Conservation (phyloP, 1,140 invertebrate species). For the Halictus rubicundus region DNA sequence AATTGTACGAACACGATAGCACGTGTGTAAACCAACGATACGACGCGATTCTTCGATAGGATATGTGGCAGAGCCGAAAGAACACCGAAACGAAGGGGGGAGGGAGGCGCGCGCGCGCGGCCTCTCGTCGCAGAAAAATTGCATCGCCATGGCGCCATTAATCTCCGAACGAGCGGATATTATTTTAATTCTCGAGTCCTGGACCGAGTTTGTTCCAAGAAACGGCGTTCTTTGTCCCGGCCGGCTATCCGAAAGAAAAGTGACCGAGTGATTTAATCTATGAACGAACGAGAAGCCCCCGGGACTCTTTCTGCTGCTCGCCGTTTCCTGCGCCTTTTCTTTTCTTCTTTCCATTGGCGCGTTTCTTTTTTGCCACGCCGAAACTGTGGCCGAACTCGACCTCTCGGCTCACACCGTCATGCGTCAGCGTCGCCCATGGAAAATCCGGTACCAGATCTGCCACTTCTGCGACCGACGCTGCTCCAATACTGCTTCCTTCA, state of each 20-base stretch:
- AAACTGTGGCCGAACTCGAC: conserved; percentile 18
- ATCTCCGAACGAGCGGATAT: conserved; percentile 76
- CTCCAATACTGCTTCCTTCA: too few relatives aligned
- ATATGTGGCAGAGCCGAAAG: neutral
- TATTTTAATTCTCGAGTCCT: conserved; percentile 75
- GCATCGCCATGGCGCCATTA: conserved; percentile 73
- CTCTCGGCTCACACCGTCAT: neutral
- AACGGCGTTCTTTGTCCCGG: conserved; percentile 72
- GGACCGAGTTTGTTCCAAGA: conserved; percentile 71
- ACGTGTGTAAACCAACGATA: neutral
- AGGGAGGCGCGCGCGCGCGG: neutral
- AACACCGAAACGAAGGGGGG: conserved; percentile 8
- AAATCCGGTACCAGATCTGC: conserved; percentile 9
- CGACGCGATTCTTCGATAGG: neutral
- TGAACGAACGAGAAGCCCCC: conserved; percentile 59
- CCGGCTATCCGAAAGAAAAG: conserved; percentile 73
- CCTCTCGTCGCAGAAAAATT: conserved; percentile 67
- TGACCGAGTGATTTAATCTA: conserved; percentile 73
- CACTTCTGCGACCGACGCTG: neutral
- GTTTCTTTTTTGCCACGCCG: conserved; percentile 58
- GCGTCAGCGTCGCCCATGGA: conserved; percentile 30
- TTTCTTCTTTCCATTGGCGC: conserved; percentile 37
- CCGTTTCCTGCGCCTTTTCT: conserved; percentile 39
- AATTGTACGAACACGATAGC: neutral
- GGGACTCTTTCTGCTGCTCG: conserved; percentile 50